A percentile compares a stretch with the other conserved stretches of the same genome.
phyloP scores from a whole-genome alignment of 1,140 invertebrate species.

The Papilio xuthus region DNA sequence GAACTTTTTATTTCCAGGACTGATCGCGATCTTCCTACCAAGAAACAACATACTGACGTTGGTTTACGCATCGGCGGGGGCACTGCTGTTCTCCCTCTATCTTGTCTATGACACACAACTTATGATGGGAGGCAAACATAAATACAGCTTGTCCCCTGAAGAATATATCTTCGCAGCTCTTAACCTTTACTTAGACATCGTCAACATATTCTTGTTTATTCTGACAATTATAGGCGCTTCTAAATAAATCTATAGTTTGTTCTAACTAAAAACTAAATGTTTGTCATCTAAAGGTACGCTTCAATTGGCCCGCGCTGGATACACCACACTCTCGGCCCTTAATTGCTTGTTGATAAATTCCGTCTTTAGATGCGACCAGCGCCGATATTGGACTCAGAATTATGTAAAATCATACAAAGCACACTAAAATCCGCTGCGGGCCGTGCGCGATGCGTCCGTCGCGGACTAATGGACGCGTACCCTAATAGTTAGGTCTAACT shows the following conservation, averaged over 20 bases:
- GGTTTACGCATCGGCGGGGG: constrained; percentile 94
- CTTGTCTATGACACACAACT: constrained; percentile 95
- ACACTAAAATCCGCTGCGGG: too few species aligned
- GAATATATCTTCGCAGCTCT: constrained; percentile 98
- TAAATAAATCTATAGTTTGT: constrained; percentile 40
- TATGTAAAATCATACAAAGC: too few species aligned
- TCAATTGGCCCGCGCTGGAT: too few species aligned
- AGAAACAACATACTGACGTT: constrained; percentile 83
- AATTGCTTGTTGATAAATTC: too few species aligned
- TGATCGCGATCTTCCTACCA: constrained; percentile 88
- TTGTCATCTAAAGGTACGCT: too few species aligned
- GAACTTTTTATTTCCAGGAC: constrained; percentile 56
- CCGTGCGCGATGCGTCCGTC: too few species aligned
- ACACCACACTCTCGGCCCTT: too few species aligned
- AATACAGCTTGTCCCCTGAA: constrained; percentile 95
- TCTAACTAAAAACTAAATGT: not conserved
- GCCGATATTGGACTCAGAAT: too few species aligned
- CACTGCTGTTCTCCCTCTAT: constrained; percentile 88
- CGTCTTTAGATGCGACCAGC: too few species aligned
- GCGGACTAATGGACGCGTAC: too few species aligned
- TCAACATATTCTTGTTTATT: constrained; percentile 95
- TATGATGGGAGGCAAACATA: constrained; percentile 96
- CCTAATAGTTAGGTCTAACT: too few species aligned
- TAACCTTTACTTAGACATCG: constrained; percentile 94
- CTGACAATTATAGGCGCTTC: constrained; percentile 88